A percentile compares a stretch with the other conserved stretches of the same genome.
Conservation (phyloP, 2,888 invertebrate species). For the Mesorhabditis sp. region DNA sequence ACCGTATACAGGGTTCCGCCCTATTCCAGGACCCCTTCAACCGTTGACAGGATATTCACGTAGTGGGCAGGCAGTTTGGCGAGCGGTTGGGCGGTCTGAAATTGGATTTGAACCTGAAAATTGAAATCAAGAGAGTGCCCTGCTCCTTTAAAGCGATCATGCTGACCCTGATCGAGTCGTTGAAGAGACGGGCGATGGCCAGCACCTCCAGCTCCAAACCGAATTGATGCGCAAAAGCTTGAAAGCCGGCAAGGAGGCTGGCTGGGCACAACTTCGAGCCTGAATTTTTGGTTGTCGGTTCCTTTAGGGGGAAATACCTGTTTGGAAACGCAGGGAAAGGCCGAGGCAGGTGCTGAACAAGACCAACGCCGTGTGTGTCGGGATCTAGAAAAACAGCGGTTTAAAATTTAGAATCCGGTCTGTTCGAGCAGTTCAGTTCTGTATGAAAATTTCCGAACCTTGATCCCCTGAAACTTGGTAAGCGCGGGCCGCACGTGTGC, state of each 20-base stretch:
- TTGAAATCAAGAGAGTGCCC: no score
- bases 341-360: not conserved
- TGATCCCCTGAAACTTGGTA: not conserved
- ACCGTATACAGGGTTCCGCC: no score
- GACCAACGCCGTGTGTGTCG: not conserved
- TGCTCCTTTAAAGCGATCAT: not conserved
- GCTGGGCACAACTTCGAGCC: not conserved
- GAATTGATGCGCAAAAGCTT: not conserved
- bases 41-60: no score
- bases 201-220: not conserved
- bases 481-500: not conserved
- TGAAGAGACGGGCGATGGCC: not conserved
- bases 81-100: no score
- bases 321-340: not conserved
- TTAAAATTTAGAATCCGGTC: not conserved
- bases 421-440: not conserved
- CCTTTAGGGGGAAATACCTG: not conserved
- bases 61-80: no score
- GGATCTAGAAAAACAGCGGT: not conserved
- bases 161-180: slow-evolving; percentile 3
- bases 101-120: no score
- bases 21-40: no score
- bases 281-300: not conserved
- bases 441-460: not conserved
- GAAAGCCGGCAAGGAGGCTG: not conserved